Evolutionary conservation across 2,113 vertebrate genomes (phyloP).

Genomic region (Campylomormyrus numenius): DNA sequence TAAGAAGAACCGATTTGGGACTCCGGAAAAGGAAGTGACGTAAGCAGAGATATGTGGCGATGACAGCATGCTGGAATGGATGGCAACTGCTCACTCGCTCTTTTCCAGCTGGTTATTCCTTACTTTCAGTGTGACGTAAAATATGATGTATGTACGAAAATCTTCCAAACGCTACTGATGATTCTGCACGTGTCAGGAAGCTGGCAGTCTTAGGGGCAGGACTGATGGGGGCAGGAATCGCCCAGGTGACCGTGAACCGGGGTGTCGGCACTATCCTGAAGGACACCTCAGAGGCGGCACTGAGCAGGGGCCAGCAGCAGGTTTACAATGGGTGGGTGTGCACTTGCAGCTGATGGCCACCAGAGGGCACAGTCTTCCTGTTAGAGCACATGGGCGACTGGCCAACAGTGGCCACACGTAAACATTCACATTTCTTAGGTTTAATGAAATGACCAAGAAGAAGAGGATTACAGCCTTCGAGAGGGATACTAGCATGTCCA

Average conservation of each 20-base stretch:
- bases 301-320: constrained; percentile 84
- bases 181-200: constrained; percentile 50
- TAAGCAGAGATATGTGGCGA: constrained; percentile 53
- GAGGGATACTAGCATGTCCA: constrained; percentile 69
- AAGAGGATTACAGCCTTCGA: constrained; percentile 69
- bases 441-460: constrained; percentile 75
- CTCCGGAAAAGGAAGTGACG: constrained; percentile 75
- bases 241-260: constrained; percentile 86
- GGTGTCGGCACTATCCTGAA: constrained; percentile 78
- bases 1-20: constrained; percentile 94
- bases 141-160: neutral
- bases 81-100: neutral
- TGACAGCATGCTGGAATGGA: neutral
- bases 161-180: neutral
- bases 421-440: constrained; percentile 40
- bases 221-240: constrained; percentile 91
- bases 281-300: constrained; percentile 69
- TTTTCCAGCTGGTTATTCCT: neutral
- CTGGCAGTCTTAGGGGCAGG: constrained; percentile 87
- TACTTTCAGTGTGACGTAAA: neutral
- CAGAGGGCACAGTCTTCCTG: constrained; percentile 9
- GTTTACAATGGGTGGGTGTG: constrained; percentile 71
- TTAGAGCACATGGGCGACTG: neutral
- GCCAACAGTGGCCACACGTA: neutral
- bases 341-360: constrained; percentile 4